Base-by-base conservation (phyloP, 1,140 invertebrate genomes). In the Glossosoma conforme region DNA sequence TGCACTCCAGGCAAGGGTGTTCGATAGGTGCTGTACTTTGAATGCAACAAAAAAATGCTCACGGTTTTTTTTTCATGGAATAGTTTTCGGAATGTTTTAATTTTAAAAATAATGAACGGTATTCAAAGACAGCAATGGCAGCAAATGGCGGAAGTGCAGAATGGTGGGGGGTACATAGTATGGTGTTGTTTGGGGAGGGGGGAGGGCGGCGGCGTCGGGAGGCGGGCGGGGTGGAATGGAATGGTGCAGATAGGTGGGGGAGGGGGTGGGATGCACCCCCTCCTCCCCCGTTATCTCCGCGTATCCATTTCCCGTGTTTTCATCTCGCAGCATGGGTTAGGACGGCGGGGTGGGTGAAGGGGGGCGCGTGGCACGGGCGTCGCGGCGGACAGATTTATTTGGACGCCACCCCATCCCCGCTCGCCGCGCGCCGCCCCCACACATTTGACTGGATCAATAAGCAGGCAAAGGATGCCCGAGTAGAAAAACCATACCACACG, bases 381-480 rank as follows among this genome's bases (percentile, higher is more conserved):
- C 71, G 70, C 69, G 72, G 68, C 69, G 68, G 68, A 65, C 70
- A 70, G 72, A 74, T 74, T 70, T 70, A 74, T 74, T 74, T 72
- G 72, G 72, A 72, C 72, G 69, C 68, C 68, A 64, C 66, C 55
- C 48, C 44, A 38, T 45, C 44, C 35, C 20, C 56, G 46, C 44
- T 46, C 56, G 24, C 21, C 47, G 30, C 49, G 38, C 51, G 44
- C 21, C 21, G 69, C 70, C 69, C 74, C 69, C 70, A 69, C 69
- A 69, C 68, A 69, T 71, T 72, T 74, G 66, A 72, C 72, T 74
- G 75, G 68, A 69, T 71, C 70, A 73, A 71, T 70, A 71, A 74
- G 72, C 72, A 73, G 72, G 72, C 72, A 74, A 74, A 74, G 72
- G 72, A 74, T 74, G 72, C 69, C 72, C 68, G 72, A 74, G 72